These are phyloP conservation scores for Pyrgus malvae DNA, from an alignment of 2,888 invertebrate genomes.

Conservation along the genomic window DNA sequence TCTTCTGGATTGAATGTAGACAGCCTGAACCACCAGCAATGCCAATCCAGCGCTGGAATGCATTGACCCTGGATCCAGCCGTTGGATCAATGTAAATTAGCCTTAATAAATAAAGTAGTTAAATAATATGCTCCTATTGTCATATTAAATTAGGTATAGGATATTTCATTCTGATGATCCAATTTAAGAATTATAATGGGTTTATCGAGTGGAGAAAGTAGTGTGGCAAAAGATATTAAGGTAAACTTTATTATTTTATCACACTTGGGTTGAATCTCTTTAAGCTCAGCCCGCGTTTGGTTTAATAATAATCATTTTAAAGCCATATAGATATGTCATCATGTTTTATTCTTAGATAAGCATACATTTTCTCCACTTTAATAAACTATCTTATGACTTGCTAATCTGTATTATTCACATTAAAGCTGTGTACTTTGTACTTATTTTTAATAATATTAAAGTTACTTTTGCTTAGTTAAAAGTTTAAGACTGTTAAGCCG, in stretches of 20 bases:
- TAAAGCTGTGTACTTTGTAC: constrained; percentile 14
- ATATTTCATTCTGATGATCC: constrained; percentile 4
- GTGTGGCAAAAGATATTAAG: too few species aligned
- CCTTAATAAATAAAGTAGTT: constrained; percentile 9
- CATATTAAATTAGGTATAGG: constrained; percentile 9
- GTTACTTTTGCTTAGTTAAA: not conserved
- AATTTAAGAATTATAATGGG: not conserved
- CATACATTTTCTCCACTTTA: constrained; percentile 10
- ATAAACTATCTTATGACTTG: not conserved
- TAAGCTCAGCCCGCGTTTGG: too few species aligned
- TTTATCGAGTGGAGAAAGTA: constrained; percentile 10
- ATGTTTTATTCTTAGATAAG: not conserved
- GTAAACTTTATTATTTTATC: too few species aligned
- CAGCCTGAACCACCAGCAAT: too few species aligned
- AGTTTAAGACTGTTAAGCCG: constrained; percentile 18
- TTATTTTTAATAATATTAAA: constrained; percentile 11
- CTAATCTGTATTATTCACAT: constrained; percentile 20
- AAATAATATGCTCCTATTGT: constrained; percentile 16
- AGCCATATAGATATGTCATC: too few species aligned
- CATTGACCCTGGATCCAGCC: too few species aligned
- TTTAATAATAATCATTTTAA: too few species aligned
- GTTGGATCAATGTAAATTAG: too few species aligned
- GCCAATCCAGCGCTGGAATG: too few species aligned
- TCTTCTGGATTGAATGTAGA: too few species aligned
- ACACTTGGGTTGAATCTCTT: too few species aligned